These are phyloP conservation scores for Aphelenchoides avenae DNA, from an alignment of 1,140 invertebrate species.

Conservation along the genomic window DNA sequence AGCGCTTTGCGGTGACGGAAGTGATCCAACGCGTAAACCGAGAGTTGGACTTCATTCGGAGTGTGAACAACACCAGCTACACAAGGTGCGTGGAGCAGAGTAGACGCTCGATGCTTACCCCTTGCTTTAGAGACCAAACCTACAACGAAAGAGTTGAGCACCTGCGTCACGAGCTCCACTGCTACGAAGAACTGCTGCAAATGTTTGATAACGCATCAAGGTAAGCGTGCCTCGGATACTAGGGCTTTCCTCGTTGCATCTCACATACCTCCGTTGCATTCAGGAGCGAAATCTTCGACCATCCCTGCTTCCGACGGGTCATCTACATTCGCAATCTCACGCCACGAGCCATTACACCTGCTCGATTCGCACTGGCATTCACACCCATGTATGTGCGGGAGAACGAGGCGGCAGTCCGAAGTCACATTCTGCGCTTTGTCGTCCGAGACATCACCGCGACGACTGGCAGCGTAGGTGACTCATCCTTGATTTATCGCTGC, in stretches of 20 bases:
- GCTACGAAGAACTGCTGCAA: slow-evolving; percentile 9
- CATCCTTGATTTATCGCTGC: slow-evolving; percentile 1
- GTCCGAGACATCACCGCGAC: slow-evolving; percentile 25
- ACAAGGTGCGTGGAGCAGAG: no score
- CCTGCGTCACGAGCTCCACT: neutral
- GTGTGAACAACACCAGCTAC: no score
- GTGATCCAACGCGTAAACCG: slow-evolving; percentile 22
- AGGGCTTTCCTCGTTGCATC: neutral
- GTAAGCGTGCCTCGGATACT: no score
- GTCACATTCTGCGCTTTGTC: slow-evolving; percentile 25
- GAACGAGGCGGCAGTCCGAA: slow-evolving; percentile 18
- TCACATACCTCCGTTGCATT: neutral
- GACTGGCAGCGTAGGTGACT: slow-evolving; percentile 20
- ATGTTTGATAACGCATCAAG: slow-evolving; percentile 17
- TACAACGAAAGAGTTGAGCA: no score
- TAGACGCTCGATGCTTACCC: no score
- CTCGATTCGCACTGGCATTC: slow-evolving; percentile 18
- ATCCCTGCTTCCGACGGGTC: slow-evolving; percentile 23
- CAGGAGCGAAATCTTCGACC: slow-evolving; percentile 2
- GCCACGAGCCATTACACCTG: slow-evolving; percentile 27
- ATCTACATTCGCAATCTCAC: slow-evolving; percentile 24
- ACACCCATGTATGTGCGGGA: slow-evolving; percentile 22
- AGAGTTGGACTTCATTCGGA: no score
- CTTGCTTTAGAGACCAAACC: no score
- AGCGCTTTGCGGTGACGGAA: slow-evolving; percentile 21